Evolutionary conservation across 2,797 vertebrate species (phyloP), one percentile per base, ranked within the genome.

Genomic region (Hafferia zeledoni): DNA sequence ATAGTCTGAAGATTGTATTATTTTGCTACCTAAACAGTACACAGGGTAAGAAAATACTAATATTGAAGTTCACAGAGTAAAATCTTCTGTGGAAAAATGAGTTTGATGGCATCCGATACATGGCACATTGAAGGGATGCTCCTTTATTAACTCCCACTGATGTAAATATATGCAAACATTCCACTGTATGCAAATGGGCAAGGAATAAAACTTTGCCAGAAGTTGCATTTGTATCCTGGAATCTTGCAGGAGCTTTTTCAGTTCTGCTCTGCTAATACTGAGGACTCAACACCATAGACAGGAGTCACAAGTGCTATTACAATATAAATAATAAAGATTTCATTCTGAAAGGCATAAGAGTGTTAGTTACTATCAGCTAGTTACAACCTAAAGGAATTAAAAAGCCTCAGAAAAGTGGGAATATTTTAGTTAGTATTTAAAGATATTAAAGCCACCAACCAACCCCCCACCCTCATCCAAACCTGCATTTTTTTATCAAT

Each of bases 401-500:
- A 46, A 81, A 65, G 6, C 22, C 43, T 69, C 59, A 78, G 57
- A 37, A 43, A 10, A 4, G 24, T n/a, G 39, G n/a, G 53, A 72
- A 52, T 70, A 89, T 20, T 60, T 67, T n/a, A 43, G 67, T 60
- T 60, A 57, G 5, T 31, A 41, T 80, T 52, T 84, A 41, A 89
- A 87, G 9, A 6, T 11, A 79, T 67, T 79, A 84, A 89, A 90
- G 37, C 24, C 19, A 46, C 30, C 55, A 50, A 28, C 13, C 43
- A 76, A 33, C 35, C 47, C 25, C 10, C 65, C 11, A 10, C 31
- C 6, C 11, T 9, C 50, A 12, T 43, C 41, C 41, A 65, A 77
- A 94, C 47, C 43, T 84, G 71, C 57, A n/a, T 31, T 74, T 79
- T 68, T 15, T 0, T 56, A 87, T 91, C 75, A 89, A 86, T 92